Conservation (phyloP, 2,797 vertebrate genomes). For the Coracias cyanogaster region DNA sequence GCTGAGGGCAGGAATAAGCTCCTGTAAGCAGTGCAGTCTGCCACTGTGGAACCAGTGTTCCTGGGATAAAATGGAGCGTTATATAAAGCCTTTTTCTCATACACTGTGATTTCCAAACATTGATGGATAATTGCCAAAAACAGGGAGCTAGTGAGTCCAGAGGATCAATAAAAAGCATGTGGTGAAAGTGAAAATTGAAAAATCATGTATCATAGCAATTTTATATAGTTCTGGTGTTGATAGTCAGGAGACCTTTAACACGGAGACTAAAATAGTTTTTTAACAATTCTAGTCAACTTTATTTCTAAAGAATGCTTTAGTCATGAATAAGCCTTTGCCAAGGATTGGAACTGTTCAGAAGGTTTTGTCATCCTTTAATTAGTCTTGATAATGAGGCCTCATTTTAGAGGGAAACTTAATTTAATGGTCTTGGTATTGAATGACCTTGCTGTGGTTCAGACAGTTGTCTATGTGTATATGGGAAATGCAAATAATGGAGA, state of each 20-base stretch:
- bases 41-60: neutral
- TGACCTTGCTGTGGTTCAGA: conserved; percentile 73
- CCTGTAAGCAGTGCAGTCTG: neutral
- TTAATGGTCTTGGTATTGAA: conserved; percentile 68
- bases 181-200: conserved; percentile 8
- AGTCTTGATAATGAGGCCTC: conserved; percentile 68
- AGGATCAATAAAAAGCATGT: conserved; percentile 27
- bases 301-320: conserved; percentile 25
- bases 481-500: conserved; percentile 73
- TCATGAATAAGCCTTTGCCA: conserved; percentile 50
- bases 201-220: neutral
- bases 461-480: conserved; percentile 22
- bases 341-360: conserved; percentile 26
- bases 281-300: conserved; percentile 41
- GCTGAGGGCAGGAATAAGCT: neutral
- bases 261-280: conserved; percentile 40
- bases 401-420: conserved; percentile 74
- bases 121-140: neutral
- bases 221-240: neutral
- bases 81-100: neutral
- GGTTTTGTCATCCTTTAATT: conserved; percentile 76
- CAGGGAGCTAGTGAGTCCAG: neutral
- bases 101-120: neutral
- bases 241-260: conserved; percentile 30
- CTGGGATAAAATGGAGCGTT: neutral